Percentiles rank a stretch among this genome's conserved stretches.
phyloP scores from a whole-genome alignment of 1,140 invertebrate species.

The Drosophila asahinai region DNA sequence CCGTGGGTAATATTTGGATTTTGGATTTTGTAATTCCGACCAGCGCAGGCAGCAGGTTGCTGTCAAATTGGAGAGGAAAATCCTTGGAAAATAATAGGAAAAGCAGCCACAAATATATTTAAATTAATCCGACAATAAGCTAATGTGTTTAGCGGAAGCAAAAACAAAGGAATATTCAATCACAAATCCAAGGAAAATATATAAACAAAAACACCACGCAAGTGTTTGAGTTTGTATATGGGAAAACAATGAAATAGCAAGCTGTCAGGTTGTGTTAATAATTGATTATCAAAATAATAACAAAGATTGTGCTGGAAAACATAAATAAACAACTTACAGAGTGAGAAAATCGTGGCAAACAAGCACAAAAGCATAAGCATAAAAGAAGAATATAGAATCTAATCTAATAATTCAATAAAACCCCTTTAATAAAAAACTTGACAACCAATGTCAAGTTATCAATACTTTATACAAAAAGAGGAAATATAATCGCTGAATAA shows the following conservation, averaged over 20 bases:
- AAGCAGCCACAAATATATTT: neutral
- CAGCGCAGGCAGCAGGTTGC: constrained; percentile 62
- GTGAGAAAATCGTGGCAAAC: neutral
- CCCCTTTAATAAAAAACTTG: no score
- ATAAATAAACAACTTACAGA: neutral
- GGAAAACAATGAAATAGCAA: neutral
- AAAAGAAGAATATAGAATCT: no score
- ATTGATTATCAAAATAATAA: neutral
- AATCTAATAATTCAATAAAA: no score
- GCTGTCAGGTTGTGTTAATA: neutral
- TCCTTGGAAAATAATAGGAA: constrained; percentile 2
- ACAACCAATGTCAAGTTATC: neutral
- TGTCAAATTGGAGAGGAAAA: constrained; percentile 58
- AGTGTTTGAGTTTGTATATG: neutral
- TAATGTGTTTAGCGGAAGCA: neutral
- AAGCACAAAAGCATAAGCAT: neutral
- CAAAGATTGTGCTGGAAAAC: neutral
- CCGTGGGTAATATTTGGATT: constrained; percentile 16
- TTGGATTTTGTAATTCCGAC: constrained; percentile 45
- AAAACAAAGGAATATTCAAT: neutral
- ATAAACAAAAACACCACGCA: neutral
- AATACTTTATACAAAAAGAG: neutral
- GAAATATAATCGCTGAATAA: neutral
- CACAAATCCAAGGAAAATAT: neutral
- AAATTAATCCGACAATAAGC: constrained; percentile 3